Base-by-base conservation (phyloP, 1,140 invertebrate genomes). In the Drosophila leontia region DNA sequence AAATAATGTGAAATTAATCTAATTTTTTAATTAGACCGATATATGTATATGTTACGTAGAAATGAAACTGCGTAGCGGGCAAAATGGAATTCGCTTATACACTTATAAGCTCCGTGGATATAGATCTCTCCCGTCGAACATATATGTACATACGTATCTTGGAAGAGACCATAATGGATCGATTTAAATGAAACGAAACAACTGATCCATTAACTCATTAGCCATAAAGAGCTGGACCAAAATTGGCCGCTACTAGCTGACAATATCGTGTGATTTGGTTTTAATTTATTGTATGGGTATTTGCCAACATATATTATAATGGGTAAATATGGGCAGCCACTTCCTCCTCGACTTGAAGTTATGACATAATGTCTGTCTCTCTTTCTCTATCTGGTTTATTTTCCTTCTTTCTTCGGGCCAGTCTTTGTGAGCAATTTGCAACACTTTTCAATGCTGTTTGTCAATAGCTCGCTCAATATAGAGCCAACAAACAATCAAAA, bases 361-460 rank as follows among this genome's bases (percentile, higher is more conserved):
- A 59, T 78, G 76, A 71, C 76, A 78, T 78, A 78, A 78, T 78
- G 13, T 23, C 29, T 71, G 11, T n/a, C n/a, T 39, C 51, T 71
- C 50, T 57, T 37, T 19, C 39, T 29, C 3, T 35, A 0, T 47
- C 51, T 75, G 56, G 55, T 69, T 45, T 29, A 55, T 63, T 39
- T 35, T 51, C 45, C 39, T 41, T 57, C 39, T 17, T 37, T 62
- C 48, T 55, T 44, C 12, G 9, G 7, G 9, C 26, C 56, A 23
- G 42, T 39, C 75, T 60, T 72, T 72, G 68, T 72, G 19, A 39
- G 68, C 55, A 69, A 78, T 78, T 78, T 77, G 75, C 75, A 78
- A 78, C 64, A 78, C 75, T 78, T 78, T 78, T 86, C 80, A 76
- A 86, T 86, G 79, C 71, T 42, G 67, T 80, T 86, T 88, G 83